A percentile compares a stretch with the other conserved stretches of the same genome.
Evolutionary conservation across 2,113 vertebrate species (phyloP).

Genomic region (Pseudorectes ferrugineus): DNA sequence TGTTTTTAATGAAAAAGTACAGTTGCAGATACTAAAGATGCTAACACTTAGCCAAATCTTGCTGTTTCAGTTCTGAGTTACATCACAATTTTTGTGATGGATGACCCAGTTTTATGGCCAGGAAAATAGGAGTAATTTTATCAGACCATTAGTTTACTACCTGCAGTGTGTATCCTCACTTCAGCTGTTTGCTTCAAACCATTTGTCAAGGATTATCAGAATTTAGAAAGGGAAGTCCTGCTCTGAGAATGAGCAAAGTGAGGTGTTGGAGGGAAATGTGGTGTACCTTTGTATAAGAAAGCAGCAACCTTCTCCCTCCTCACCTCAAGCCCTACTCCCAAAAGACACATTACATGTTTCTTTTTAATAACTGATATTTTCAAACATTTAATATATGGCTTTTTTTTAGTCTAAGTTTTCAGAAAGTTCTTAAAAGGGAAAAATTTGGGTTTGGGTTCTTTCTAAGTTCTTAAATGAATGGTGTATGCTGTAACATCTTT

Average conservation of each 20-base stretch:
- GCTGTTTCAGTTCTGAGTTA: not conserved
- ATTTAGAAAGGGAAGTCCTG: not conserved
- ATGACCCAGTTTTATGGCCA: not conserved
- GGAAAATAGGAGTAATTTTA: not conserved
- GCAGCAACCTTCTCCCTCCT: not conserved
- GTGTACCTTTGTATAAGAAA: not conserved
- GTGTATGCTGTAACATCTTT: not conserved
- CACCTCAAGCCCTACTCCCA: not conserved
- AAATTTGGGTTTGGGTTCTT: not conserved
- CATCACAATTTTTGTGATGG: not conserved
- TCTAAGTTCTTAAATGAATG: not conserved
- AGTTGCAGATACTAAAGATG: not conserved
- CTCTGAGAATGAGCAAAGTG: not conserved
- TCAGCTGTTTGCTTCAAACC: not conserved
- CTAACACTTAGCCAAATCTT: not conserved
- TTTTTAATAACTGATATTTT: not conserved
- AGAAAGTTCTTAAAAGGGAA: not conserved
- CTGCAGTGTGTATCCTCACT: not conserved
- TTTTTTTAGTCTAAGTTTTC: not conserved
- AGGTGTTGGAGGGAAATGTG: not conserved
- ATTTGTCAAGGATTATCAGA: not conserved
- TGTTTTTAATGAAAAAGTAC: not conserved
- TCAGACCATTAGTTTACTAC: not conserved
- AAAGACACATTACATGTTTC: not conserved
- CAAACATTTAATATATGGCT: rapidly evolving